Evolutionary conservation across 2,113 vertebrate genomes (phyloP), one percentile per base, ranked within the genome.

Genomic region (Ceratotherium simum): DNA sequence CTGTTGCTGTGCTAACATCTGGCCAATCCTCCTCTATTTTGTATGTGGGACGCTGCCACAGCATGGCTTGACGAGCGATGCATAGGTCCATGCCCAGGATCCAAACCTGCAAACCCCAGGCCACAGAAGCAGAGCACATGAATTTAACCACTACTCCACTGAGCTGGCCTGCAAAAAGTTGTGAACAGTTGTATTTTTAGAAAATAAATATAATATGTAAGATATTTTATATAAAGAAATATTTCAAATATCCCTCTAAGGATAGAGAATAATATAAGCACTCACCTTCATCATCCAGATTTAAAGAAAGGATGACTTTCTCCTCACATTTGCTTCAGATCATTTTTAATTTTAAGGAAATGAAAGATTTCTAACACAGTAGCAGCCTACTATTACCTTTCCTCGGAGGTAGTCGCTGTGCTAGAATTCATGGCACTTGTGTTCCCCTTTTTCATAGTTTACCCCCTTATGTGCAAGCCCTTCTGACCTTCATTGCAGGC

Each of bases 401-500:
- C 54, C 79, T 39, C 54, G 27, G 23, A 81, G n/a, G 16, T 58
- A 39, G 60, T 11, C 27, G 2, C 4, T 16, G 46, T 16, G 11
- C 46, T 56, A 2, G 16, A 11, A 9, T 27, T 23, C 9, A 1
- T 8, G 36, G 29, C 25, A 1, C 42, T 9, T 1, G 0, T 3
- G 2, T 17, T 42, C 8, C 33, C 9, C 11, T 9, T 9, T 14
- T 21, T 18, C 13, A 0, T 29, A 7, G 42, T 8, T n/a, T 16
- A 1, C 39, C 16, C 1, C 17, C 8, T 42, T 42, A 42, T 42
- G 42, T 42, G 42, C 42, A 42, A 42, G 42, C 42, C 42, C 42
- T 21, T 21, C 20, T 0, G 5, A 14, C 27, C 80, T n/a, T 36
- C 54, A 18, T 0, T 1, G 1, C 8, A 3, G 1, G 0, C 0